A percentile compares a stretch with the other conserved stretches of the same genome.
Evolutionary conservation across 1,140 invertebrate species (phyloP).

Genomic region (Diploscapter pachys): DNA sequence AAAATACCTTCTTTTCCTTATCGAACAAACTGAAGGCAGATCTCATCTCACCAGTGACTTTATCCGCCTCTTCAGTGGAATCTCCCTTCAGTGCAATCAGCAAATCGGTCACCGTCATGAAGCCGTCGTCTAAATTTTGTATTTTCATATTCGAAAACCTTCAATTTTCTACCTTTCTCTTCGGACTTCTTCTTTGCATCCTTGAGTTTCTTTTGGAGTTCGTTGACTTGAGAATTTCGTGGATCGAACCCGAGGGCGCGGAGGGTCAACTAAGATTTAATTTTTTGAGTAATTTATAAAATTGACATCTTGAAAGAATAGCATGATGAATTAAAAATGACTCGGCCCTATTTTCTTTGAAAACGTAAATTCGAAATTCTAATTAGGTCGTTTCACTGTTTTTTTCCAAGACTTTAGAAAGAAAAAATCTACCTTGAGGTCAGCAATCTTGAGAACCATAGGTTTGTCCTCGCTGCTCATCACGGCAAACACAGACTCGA

Average conservation of each 20-base stretch:
- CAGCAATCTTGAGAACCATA: conserved; percentile 9
- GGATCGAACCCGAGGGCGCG: conserved; percentile 31
- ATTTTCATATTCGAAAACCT: neutral
- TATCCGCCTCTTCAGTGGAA: conserved; percentile 9
- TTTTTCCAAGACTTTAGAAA: no score
- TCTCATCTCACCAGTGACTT: conserved; percentile 27
- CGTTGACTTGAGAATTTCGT: conserved; percentile 23
- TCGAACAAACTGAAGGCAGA: conserved; percentile 31
- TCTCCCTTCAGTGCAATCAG: conserved; percentile 13
- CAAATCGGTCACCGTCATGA: conserved; percentile 28
- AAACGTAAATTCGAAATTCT: no score
- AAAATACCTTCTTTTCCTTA: conserved; percentile 24
- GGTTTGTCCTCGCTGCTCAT: conserved; percentile 26
- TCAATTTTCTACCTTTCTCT: neutral
- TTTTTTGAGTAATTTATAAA: no score
- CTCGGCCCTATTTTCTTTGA: no score
- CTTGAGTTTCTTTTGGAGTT: conserved; percentile 20
- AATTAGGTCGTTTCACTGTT: no score
- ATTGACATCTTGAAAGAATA: no score
- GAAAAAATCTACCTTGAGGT: conserved; percentile 7
- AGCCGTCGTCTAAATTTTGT: conserved; percentile 11
- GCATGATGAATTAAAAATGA: no score
- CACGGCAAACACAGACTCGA: conserved; percentile 17
- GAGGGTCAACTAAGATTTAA: conserved; percentile 20
- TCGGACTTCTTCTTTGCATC: conserved; percentile 17